phyloP scores from a whole-genome alignment of 2,888 invertebrate species.

The Troilus luridus region DNA sequence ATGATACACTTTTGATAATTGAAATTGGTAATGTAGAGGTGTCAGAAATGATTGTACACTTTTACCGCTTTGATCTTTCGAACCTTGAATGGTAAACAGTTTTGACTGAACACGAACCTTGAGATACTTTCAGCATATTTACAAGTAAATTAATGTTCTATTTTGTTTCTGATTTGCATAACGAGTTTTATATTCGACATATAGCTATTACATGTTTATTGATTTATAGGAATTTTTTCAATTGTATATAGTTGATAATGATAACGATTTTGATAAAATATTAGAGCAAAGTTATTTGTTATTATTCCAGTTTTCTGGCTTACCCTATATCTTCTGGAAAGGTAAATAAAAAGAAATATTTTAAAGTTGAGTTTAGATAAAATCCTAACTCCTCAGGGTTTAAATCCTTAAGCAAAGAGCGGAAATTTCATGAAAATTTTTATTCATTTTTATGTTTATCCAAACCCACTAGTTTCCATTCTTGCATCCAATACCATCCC shows the following conservation, averaged over 20 bases:
- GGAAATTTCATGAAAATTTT: too few relatives aligned
- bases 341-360: too few relatives aligned
- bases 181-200: neutral
- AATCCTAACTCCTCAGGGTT: too few relatives aligned
- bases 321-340: too few relatives aligned
- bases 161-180: neutral
- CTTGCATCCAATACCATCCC: too few relatives aligned
- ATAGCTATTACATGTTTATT: neutral
- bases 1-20: neutral
- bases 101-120: neutral
- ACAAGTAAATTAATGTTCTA: conserved; percentile 18
- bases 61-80: neutral
- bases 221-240: neutral
- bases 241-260: neutral
- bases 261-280: too few relatives aligned
- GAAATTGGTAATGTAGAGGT: neutral
- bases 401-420: too few relatives aligned
- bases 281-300: too few relatives aligned
- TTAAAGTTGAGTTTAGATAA: too few relatives aligned
- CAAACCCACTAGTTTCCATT: too few relatives aligned
- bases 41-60: neutral
- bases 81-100: conserved; percentile 34
- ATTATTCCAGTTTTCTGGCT: too few relatives aligned
- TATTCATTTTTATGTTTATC: too few relatives aligned
- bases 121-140: conserved; percentile 16